Conservation (phyloP, 2,888 invertebrate species). For the Machimus rusticus region DNA sequence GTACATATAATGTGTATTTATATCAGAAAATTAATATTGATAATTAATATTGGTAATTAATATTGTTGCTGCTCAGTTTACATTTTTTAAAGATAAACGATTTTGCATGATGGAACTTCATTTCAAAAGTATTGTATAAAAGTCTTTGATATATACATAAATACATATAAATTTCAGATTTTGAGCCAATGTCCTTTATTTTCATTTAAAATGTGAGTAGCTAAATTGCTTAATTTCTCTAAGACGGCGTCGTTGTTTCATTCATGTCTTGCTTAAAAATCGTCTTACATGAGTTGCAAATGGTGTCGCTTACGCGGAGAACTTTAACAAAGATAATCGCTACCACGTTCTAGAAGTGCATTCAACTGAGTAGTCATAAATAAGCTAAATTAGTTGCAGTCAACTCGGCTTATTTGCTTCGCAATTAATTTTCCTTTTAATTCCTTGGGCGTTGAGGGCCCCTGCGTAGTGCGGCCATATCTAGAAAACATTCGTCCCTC, state of each 20-base stretch:
- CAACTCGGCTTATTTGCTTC: background rate
- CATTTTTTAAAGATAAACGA: no score
- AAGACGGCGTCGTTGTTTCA: background rate
- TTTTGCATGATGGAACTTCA: no score
- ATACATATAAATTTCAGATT: no score
- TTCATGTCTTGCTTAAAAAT: background rate
- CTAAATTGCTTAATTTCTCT: background rate
- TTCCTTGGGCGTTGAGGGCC: background rate
- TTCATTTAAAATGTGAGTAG: background rate
- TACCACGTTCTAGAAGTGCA: conserved; percentile 11
- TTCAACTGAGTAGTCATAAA: background rate
- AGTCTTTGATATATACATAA: no score
- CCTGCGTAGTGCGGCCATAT: background rate
- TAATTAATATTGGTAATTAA: no score
- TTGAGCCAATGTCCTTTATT: background rate
- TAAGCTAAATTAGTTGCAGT: conserved; percentile 17
- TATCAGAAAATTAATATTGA: no score
- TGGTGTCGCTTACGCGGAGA: background rate
- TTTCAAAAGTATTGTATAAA: no score
- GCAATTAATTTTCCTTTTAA: conserved; percentile 6
- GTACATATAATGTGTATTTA: no score
- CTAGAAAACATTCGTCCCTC: background rate
- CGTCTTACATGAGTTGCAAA: background rate
- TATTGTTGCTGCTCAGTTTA: no score
- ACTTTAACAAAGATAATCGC: background rate